phyloP scores from a whole-genome alignment of 2,113 vertebrate genomes.

The Ochotona curzoniae region DNA sequence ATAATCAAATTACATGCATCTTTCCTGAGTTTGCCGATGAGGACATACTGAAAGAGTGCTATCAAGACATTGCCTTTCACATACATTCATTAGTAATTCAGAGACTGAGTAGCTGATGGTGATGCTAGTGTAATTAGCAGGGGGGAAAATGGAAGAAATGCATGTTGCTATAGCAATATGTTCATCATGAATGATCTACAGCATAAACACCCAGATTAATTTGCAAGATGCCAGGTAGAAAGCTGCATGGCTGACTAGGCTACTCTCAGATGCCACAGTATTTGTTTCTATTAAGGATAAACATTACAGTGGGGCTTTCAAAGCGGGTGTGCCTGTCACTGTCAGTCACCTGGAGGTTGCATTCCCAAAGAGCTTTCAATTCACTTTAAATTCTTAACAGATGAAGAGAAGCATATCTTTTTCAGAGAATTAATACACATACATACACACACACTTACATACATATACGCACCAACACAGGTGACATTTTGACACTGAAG shows the following conservation, averaged over 20 bases:
- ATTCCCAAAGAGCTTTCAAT: constrained; percentile 81
- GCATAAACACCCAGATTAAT: constrained; percentile 91
- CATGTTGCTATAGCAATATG: constrained; percentile 90
- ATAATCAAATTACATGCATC: constrained; percentile 82
- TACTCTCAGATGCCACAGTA: constrained; percentile 88
- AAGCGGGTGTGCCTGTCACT: constrained; percentile 87
- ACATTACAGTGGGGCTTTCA: constrained; percentile 88
- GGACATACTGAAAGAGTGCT: constrained; percentile 76
- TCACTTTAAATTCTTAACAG: constrained; percentile 74
- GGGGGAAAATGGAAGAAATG: constrained; percentile 87
- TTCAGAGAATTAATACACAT: constrained; percentile 50
- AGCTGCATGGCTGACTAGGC: constrained; percentile 86
- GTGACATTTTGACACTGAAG: constrained; percentile 73
- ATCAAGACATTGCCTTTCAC: constrained; percentile 85
- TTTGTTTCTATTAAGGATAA: constrained; percentile 91
- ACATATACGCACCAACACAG: background rate
- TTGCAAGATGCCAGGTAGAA: constrained; percentile 90
- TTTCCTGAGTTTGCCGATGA: constrained; percentile 79
- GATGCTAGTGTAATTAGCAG: constrained; percentile 90
- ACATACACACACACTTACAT: too few relatives aligned
- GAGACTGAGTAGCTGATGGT: constrained; percentile 89
- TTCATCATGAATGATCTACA: constrained; percentile 91
- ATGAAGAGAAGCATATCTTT: constrained; percentile 65
- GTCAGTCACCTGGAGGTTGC: constrained; percentile 85
- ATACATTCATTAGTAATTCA: constrained; percentile 89